Conservation (phyloP, 1,140 invertebrate genomes). For the Cyrtorhinus lividipennis region DNA sequence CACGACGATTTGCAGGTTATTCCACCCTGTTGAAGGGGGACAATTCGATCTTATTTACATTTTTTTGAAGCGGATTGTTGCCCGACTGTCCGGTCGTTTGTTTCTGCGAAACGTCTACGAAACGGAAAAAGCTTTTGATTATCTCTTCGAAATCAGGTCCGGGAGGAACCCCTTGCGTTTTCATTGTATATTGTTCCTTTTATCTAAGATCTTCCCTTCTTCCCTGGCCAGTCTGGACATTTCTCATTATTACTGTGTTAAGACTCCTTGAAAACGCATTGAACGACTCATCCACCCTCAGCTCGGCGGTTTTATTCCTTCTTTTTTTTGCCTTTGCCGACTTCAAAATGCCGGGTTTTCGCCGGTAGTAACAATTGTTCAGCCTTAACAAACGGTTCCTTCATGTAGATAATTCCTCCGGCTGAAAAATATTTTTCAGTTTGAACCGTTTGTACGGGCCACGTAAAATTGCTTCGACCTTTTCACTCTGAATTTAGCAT, state of each 20-base stretch:
- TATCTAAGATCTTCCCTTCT: neutral
- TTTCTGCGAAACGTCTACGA: neutral
- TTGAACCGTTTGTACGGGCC: too few relatives aligned
- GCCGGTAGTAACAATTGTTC: too few relatives aligned
- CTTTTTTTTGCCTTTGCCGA: too few relatives aligned
- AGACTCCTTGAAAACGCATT: neutral
- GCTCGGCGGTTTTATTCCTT: too few relatives aligned
- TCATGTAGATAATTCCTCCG: too few relatives aligned
- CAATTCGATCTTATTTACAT: constrained; percentile 7
- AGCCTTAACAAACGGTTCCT: too few relatives aligned
- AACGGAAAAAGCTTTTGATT: constrained; percentile 6
- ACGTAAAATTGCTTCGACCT: too few relatives aligned
- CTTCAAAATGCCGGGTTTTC: too few relatives aligned
- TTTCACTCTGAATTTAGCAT: too few relatives aligned
- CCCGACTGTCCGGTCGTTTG: neutral
- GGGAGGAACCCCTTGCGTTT: neutral
- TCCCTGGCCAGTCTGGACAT: neutral
- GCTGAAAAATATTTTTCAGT: too few relatives aligned
- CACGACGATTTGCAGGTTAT: neutral
- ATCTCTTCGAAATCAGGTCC: neutral
- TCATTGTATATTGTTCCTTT: constrained; percentile 3
- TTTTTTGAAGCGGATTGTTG: neutral
- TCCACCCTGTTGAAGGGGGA: neutral
- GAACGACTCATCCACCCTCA: neutral
- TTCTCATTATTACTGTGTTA: constrained; percentile 10